Base-by-base conservation (phyloP, 1,140 invertebrate species). In the Elymnias hypermnestra region DNA sequence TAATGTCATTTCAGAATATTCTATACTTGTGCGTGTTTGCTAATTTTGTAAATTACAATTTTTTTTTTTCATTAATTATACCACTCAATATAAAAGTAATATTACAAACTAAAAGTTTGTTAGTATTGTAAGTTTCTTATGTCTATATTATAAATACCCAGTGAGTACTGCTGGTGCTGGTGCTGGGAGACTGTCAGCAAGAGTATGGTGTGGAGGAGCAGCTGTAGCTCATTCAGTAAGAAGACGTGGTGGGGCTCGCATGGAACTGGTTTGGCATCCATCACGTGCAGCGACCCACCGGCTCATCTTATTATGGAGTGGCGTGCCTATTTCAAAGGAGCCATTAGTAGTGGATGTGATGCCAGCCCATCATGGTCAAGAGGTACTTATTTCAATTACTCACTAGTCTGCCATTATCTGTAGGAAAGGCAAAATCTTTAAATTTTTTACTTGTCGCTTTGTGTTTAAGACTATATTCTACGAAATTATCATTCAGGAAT, bases 221-320 rank as follows among this genome's bases (percentile, higher is more conserved):
- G 91, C 92, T 52, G 94, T 97, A 7, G 93, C 94, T 9, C 92
- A 95, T 66, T 90, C 93, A 26, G 90, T 94, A 7, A 87, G 93
- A n/a, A 88, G 88, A 7, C 69, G 78, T 28, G 92, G 92, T 52
- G 89, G 89, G 14, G 91, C 90, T 10, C 78, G 93, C 15, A 93
- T 94, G 64, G 91, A 96, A 82, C 91, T 97, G 22, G 90, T 94
- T 12, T 98, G 95, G 75, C 94, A 95, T 79, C 96, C 97, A 1
- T 90, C 90, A 1, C 87, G 92, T 35, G 92, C 91, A 17, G 93
- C 92, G 1, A 92, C 94, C 2, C 96, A 98, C 79, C 90, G 93
- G 55, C 89, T 98, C 14, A 90, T 92, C 56, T 87, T 95, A 17
- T 88, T 91, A 26, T 96, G 93, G 79, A 95, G 95, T 83, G 92